These are phyloP conservation scores for Eupleurogrammus muticus DNA, from an alignment of 2,797 vertebrate genomes.

Conservation along the genomic window DNA sequence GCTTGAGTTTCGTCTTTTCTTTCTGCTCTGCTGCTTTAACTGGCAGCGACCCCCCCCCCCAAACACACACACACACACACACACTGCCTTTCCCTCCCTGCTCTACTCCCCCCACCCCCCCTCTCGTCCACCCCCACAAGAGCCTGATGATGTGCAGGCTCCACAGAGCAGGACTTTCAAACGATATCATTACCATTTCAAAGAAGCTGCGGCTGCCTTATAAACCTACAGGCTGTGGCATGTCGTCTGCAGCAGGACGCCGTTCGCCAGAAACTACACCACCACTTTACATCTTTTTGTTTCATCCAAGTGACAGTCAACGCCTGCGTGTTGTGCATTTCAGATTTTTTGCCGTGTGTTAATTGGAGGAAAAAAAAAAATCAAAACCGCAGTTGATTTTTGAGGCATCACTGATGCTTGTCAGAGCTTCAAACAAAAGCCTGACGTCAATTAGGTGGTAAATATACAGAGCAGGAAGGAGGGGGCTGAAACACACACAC, in stretches of 20 bases:
- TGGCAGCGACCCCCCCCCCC: conserved; percentile 20
- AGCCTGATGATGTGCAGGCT: conserved; percentile 72
- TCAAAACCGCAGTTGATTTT: conserved; percentile 20
- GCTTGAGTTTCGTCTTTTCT: conserved; percentile 43
- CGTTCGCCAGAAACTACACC: conserved; percentile 45
- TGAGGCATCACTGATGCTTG: conserved; percentile 44
- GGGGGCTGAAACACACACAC: conserved; percentile 18
- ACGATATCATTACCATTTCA: conserved; percentile 78
- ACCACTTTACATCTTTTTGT: conserved; percentile 30
- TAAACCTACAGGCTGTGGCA: conserved; percentile 53
- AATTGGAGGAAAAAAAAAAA: conserved; percentile 41
- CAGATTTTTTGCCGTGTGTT: conserved; percentile 18
- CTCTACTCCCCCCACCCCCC: neutral
- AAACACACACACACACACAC: too few species aligned
- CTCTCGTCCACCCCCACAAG: conserved; percentile 59
- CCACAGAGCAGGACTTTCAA: conserved; percentile 72
- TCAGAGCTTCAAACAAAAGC: conserved; percentile 50
- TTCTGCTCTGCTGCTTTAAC: conserved; percentile 70
- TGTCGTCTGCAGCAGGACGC: conserved; percentile 36
- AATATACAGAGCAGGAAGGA: conserved; percentile 34
- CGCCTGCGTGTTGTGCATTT: neutral
- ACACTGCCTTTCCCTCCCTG: neutral
- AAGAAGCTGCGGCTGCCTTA: conserved; percentile 61
- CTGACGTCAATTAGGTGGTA: conserved; percentile 46
- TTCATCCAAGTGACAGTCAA: conserved; percentile 18